Percentiles rank a stretch among this genome's conserved stretches.
Conservation (phyloP, 1,140 invertebrate genomes). For the Orussus abietinus region DNA sequence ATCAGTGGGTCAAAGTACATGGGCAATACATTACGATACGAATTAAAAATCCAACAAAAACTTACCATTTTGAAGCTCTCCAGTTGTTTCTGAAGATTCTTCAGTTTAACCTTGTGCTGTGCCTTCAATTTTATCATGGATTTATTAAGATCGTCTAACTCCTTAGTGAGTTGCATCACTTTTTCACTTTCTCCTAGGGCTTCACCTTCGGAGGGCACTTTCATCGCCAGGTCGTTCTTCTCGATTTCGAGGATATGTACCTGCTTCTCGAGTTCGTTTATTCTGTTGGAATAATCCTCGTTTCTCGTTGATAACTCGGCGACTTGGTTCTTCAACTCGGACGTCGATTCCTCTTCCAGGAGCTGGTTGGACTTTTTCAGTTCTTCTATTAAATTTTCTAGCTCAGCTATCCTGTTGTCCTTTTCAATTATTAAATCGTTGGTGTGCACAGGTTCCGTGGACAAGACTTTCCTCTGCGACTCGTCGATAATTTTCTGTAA, state of each 20-base stretch:
- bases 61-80: slow-evolving; percentile 68
- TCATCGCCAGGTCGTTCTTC: slow-evolving; percentile 29
- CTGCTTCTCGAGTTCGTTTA: slow-evolving; percentile 32
- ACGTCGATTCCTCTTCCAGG: slow-evolving; percentile 35
- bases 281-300: slow-evolving; percentile 34
- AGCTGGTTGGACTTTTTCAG: slow-evolving; percentile 37
- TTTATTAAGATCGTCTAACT: slow-evolving; percentile 73
- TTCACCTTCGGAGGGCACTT: slow-evolving; percentile 22
- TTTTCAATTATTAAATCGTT: slow-evolving; percentile 36
- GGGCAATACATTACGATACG: too few relatives aligned
- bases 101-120: slow-evolving; percentile 74
- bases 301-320: slow-evolving; percentile 31
- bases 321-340: slow-evolving; percentile 34
- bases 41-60: too few relatives aligned
- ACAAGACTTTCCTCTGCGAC: slow-evolving; percentile 37
- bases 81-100: slow-evolving; percentile 77
- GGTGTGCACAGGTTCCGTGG: slow-evolving; percentile 15
- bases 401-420: slow-evolving; percentile 44
- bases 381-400: slow-evolving; percentile 43
- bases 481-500: slow-evolving; percentile 39
- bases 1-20: too few relatives aligned
- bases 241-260: slow-evolving; percentile 37
- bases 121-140: slow-evolving; percentile 82
- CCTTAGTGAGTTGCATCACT: slow-evolving; percentile 60
- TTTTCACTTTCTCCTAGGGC: slow-evolving; percentile 48